Base-by-base conservation (phyloP, 2,113 vertebrate species). In the Neolamprologus caudopunctatus region DNA sequence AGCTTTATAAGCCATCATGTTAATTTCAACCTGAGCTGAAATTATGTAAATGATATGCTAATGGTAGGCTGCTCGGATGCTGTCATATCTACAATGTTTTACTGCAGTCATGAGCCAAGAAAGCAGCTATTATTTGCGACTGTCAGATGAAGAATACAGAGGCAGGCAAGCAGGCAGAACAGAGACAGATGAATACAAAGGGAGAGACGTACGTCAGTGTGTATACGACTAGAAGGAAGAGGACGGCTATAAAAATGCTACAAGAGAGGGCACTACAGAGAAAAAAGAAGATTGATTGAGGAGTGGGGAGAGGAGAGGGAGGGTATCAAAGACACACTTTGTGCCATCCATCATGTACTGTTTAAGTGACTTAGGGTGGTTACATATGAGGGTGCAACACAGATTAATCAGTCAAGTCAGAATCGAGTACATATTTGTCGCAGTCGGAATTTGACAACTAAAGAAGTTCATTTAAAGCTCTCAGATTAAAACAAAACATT, bases 41-140 rank as follows among this genome's bases (percentile, higher is more conserved):
- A 88, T 93, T 93, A 95, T 93, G 92, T 13, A 91, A 86, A 94
- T 83, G 1, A 24, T 31, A 92, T 94, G 92, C 89, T 92, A 90
- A 93, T 92, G 71, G 53, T 53, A 78, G 79, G 85, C 71, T 57
- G 84, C 17, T n/a, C 61, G 2, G 84, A 86, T 75, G 81, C 87
- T 91, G 90, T 89, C 87, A 89, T 55, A 51, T 89, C 47, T 53
- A 24, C 80, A 73, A 21, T 78, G 78, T 58, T 91, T 89, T 92
- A 89, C 55, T 86, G 55, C 87, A 24, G 79, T 90, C 88, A 86
- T 57, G 85, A 91, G 87, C 82, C 86, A 81, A 82, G 85, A 86
- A 84, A 88, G 57, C 57, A 66, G 80, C 88, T 19, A 90, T 89
- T 88, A 87, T 91, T 87, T 82, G 84, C 82, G 82, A 88, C 66